Evolutionary conservation across 2,888 invertebrate species (phyloP), one percentile per base, ranked within the genome.

Genomic region (Nasonia oneida): DNA sequence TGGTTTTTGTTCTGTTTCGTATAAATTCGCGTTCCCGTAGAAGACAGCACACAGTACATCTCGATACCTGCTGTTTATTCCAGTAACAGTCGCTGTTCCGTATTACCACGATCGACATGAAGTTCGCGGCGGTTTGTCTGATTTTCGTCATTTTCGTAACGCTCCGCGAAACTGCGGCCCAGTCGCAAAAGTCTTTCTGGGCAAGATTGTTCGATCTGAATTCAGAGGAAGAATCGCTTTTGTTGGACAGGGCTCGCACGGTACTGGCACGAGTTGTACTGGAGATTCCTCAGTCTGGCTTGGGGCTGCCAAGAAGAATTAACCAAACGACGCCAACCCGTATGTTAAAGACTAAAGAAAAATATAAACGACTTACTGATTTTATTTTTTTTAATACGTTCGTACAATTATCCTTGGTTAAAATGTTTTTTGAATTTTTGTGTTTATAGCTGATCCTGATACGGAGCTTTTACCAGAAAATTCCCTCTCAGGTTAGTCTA

Each of bases 251-350:
- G 39, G 3, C 18, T 6, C 74, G 81, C 3, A 6, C 42, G 3
- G 73, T 61, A 42, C 8, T 81, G 12, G 81, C 81, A 29, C 42
- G 12, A 33, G 37, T 81, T 39, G 61, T 81, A 12, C 18, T 73
- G 15, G 74, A 81, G 29, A 0, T 61, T 6, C 61, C 61, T 61
- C 10, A 33, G 14, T 29, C 67, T 23, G 67, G 14, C 10, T 1
- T 57, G 0, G 4, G 2, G 10, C 10, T 57, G n/a, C 4, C 57
- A 57, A 57, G 15, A 4, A 57, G 6, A 18, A 37, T 5, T 3
- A 37, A 5, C 4, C 2, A 10, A 15, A 1, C 15, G 18, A 1
- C 2, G 4, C 15, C 15, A 18, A 53, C 18, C 15, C 4, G 53
- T 53, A 53, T 18, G 53, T 53, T 18, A 15, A 53, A 53, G 4